A percentile compares a stretch with the other conserved stretches of the same genome.
Evolutionary conservation across 2,888 invertebrate genomes (phyloP).

Genomic region (Harpalus rubripes): DNA sequence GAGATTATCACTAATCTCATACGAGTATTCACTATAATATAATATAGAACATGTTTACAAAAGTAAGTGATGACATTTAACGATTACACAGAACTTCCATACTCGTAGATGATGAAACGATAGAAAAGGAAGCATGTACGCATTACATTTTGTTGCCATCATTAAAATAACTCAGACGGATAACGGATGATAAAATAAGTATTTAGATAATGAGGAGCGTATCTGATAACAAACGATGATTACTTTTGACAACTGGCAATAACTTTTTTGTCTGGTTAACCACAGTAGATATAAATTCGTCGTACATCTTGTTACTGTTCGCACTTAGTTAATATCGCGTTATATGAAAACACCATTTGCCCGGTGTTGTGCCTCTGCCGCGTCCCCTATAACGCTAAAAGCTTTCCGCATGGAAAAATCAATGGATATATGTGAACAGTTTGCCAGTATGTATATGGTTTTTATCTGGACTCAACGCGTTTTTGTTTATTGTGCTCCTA

Average conservation of each 20-base stretch:
- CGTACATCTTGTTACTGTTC: slow-evolving; percentile 57
- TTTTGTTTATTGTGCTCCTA: slow-evolving; percentile 45
- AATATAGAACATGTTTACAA: neutral
- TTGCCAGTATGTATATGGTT: slow-evolving; percentile 47
- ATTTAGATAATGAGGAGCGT: neutral
- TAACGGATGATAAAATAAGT: neutral
- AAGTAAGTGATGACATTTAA: neutral
- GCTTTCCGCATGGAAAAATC: slow-evolving; percentile 49
- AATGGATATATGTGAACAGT: slow-evolving; percentile 42
- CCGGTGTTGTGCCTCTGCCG: neutral
- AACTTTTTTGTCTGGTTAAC: neutral
- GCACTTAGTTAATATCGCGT: slow-evolving; percentile 56
- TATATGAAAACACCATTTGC: slow-evolving; percentile 57
- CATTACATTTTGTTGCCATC: neutral
- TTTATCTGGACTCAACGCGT: slow-evolving; percentile 5
- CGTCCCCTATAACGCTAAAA: slow-evolving; percentile 50
- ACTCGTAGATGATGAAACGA: neutral
- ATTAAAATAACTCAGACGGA: neutral
- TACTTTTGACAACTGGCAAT: neutral
- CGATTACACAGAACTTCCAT: neutral
- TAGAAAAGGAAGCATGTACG: neutral
- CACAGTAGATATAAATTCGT: slow-evolving; percentile 5
- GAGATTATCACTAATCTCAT: no score
- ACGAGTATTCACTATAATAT: no score
- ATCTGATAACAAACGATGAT: neutral